Base-by-base conservation (phyloP, 2,888 invertebrate species). In the Margaritifera margaritifera region DNA sequence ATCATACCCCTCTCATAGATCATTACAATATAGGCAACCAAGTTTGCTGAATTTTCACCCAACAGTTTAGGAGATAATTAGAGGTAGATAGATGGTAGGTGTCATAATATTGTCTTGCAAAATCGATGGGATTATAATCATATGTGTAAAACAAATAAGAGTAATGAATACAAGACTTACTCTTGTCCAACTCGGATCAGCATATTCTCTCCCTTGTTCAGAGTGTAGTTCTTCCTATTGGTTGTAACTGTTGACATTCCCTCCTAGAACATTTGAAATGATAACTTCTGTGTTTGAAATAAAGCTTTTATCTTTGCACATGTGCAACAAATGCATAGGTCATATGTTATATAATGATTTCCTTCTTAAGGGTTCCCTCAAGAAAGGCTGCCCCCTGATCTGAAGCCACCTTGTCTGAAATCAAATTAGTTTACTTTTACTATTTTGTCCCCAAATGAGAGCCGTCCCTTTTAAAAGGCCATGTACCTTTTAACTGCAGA, bases 171-270 rank as follows among this genome's bases (percentile, higher is more conserved):
- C 2, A 19, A 54, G 53, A 76, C 82, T 78, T 70, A 85, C 85
- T 77, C 64, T 71, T 83, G 80, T 53, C 81, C 83, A 25, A 70
- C 59, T 50, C 68, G 70, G 55, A 85, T 74, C 50, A 85, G 72
- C 71, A 85, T 71, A 25, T 81, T 81, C 66, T 84, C 83, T 62
- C 80, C 79, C 42, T 67, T 64, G 11, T 67, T 58, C 62, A 86
- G 69, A 18, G 56, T 68, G 64, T 80, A 82, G 6, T 76, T 76
- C 54, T 81, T 81, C 8, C 75, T 83, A 57, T 71, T 71, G 20
- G 80, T 74, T 22, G 66, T 77, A 24, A 82, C 80, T 4, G 54
- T 70, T 24, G 80, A 80, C 11, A 58, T 64, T 15, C 84, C 84
- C 56, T 82, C 82, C 86, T 84, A 71, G 8, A 76, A 69, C 18